Evolutionary conservation across 2,797 vertebrate genomes (phyloP).

Genomic region (Typhlichthys subterraneus): DNA sequence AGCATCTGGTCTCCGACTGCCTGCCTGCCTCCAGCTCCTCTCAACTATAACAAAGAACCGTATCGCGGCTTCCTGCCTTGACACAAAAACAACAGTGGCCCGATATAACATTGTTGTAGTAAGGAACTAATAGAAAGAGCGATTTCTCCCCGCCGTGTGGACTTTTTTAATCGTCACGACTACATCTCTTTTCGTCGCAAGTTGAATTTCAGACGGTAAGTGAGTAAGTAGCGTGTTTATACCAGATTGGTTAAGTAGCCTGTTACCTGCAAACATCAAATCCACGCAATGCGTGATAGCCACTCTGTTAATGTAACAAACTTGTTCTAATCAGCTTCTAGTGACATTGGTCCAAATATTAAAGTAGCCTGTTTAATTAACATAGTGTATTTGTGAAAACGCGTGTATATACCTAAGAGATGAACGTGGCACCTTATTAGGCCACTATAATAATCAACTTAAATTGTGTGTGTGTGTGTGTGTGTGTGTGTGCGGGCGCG

Average conservation of each 20-base stretch:
- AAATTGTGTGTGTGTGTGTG: not conserved
- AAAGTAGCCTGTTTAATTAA: too few relatives aligned
- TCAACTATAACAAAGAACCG: constrained; percentile 66
- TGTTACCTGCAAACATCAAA: too few relatives aligned
- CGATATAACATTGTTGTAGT: constrained; percentile 27
- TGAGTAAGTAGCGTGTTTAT: constrained; percentile 13
- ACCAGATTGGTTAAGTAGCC: too few relatives aligned
- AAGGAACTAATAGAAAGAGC: not conserved
- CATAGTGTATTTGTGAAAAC: too few relatives aligned
- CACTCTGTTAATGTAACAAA: too few relatives aligned
- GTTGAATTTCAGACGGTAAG: constrained; percentile 58
- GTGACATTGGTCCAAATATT: too few relatives aligned
- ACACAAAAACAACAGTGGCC: constrained; percentile 21
- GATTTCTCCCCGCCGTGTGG: not conserved
- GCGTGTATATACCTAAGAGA: too few relatives aligned
- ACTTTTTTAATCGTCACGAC: not conserved
- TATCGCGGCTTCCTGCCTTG: constrained; percentile 2
- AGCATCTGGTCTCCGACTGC: constrained; percentile 18
- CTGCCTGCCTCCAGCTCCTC: constrained; percentile 37
- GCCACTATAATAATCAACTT: not conserved
- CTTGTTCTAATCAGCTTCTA: too few relatives aligned
- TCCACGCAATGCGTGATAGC: too few relatives aligned
- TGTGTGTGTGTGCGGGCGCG: not conserved
- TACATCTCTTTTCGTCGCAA: constrained; percentile 31
- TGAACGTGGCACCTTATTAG: too few relatives aligned